These are phyloP conservation scores for Pocota personata DNA, from an alignment of 2,888 invertebrate genomes.

Conservation along the genomic window DNA sequence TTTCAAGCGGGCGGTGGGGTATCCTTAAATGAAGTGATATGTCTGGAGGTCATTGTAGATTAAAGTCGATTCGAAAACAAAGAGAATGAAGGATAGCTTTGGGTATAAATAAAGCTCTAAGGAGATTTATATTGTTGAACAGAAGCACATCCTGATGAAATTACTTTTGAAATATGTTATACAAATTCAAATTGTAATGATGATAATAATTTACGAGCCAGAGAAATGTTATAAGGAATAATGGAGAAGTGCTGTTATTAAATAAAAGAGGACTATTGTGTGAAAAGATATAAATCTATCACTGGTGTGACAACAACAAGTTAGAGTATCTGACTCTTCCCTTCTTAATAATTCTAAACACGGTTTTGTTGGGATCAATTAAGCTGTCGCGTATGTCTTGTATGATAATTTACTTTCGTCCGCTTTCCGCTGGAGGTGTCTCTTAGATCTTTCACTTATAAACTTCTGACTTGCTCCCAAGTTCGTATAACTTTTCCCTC, in stretches of 20 bases:
- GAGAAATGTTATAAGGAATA: not conserved
- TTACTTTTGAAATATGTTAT: conserved; percentile 43
- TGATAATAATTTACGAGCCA: not conserved
- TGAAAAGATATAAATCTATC: not conserved
- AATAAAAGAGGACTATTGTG: not conserved
- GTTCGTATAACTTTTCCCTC: not conserved
- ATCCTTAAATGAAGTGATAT: conserved; percentile 49
- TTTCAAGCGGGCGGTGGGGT: not conserved
- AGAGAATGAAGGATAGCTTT: conserved; percentile 27
- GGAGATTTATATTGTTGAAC: conserved; percentile 15
- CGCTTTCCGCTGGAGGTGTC: not conserved
- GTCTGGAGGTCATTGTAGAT: conserved; percentile 57
- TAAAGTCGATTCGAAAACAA: conserved; percentile 20
- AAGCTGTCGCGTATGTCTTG: not conserved
- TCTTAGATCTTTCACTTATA: not conserved
- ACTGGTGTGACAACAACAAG: too few relatives aligned
- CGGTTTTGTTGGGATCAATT: not conserved
- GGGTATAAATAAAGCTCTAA: conserved; percentile 11
- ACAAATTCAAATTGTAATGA: conserved; percentile 34
- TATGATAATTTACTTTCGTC: not conserved
- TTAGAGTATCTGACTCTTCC: too few relatives aligned
- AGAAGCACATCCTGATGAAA: conserved; percentile 44
- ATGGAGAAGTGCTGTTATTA: not conserved
- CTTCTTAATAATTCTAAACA: not conserved
- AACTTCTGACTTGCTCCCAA: not conserved